Conservation (phyloP, 2,797 vertebrate species). For the Prionace glauca region DNA sequence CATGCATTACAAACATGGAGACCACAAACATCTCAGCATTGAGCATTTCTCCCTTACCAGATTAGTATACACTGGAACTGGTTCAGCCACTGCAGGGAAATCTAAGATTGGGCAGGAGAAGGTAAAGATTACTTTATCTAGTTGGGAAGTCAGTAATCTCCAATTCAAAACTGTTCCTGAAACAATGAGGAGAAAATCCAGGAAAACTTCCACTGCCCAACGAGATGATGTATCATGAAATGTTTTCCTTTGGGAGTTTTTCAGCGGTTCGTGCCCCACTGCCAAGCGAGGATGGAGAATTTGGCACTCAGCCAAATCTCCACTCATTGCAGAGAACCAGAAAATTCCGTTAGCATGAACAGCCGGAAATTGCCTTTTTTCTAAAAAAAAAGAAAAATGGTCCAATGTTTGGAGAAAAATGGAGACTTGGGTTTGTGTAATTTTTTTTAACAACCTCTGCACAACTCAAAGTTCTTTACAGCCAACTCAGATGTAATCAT, state of each 20-base stretch:
- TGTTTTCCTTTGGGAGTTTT: not conserved
- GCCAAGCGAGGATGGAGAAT: no score
- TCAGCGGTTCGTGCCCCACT: no score
- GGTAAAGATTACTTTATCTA: not conserved
- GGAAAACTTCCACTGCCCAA: not conserved
- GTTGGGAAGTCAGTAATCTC: not conserved
- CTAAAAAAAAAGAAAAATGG: not conserved
- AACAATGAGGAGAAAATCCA: not conserved
- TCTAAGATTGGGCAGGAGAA: not conserved
- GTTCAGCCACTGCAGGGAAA: not conserved
- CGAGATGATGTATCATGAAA: not conserved
- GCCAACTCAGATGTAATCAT: not conserved
- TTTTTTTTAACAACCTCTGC: not conserved
- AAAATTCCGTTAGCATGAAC: no score
- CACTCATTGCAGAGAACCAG: no score
- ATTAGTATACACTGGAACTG: not conserved
- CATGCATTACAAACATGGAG: not conserved
- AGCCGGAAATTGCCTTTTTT: not conserved
- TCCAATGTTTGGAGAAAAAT: not conserved
- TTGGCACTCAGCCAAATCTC: no score
- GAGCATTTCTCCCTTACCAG: not conserved
- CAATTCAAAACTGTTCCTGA: conserved; percentile 7
- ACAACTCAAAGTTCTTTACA: not conserved
- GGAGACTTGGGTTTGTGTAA: not conserved
- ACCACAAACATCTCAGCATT: not conserved